Evolutionary conservation across 2,888 invertebrate species (phyloP).

Genomic region (Apamea epomidion): DNA sequence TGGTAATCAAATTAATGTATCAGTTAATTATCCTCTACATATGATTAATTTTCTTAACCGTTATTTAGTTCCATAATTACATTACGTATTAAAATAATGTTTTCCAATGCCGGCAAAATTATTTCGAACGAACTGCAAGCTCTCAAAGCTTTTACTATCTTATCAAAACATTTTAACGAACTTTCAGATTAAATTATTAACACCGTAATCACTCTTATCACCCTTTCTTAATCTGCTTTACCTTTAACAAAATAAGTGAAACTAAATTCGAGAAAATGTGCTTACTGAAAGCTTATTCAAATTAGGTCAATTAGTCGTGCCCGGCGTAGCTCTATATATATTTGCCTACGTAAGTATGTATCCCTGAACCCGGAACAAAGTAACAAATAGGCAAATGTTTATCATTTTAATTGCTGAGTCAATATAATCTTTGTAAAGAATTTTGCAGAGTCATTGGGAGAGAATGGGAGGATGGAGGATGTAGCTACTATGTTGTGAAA

Average conservation of each 20-base stretch:
- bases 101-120: slow-evolving; percentile 1
- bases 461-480: slow-evolving; percentile 7
- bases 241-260: slow-evolving; percentile 69
- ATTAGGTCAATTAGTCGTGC: slow-evolving; percentile 76
- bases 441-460: slow-evolving; percentile 54
- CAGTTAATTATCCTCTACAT: background rate
- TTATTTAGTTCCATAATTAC: background rate
- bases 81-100: background rate
- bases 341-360: slow-evolving; percentile 65
- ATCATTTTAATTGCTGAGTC: slow-evolving; percentile 69
- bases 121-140: slow-evolving; percentile 13
- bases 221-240: slow-evolving; percentile 59
- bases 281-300: slow-evolving; percentile 75
- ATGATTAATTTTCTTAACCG: background rate
- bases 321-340: slow-evolving; percentile 63
- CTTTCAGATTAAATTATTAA: slow-evolving; percentile 53
- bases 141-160: slow-evolving; percentile 31
- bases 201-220: slow-evolving; percentile 57
- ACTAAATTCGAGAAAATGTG: slow-evolving; percentile 72
- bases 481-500: slow-evolving; percentile 23
- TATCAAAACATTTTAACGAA: slow-evolving; percentile 52
- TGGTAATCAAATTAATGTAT: slow-evolving; percentile 55
- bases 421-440: slow-evolving; percentile 64
- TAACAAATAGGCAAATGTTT: slow-evolving; percentile 68
- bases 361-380: slow-evolving; percentile 62